phyloP scores from a whole-genome alignment of 2,113 vertebrate species.

The Entomyzon cyanotis region DNA sequence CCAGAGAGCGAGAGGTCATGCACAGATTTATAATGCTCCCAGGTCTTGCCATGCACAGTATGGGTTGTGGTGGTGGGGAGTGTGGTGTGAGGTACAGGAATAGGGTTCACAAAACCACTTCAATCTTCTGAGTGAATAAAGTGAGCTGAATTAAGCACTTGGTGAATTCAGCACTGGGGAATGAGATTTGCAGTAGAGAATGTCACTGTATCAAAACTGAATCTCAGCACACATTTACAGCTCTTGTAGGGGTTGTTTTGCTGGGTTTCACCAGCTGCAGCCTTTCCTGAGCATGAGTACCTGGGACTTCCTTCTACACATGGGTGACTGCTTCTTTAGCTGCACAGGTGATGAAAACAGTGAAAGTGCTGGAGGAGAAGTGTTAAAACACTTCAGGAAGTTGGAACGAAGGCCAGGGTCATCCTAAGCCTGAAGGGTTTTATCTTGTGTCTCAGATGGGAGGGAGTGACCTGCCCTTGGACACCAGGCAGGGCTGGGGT shows the following conservation, averaged over 20 bases:
- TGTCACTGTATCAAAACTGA: neutral
- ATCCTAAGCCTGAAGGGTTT: neutral
- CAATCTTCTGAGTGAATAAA: neutral
- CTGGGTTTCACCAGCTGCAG: neutral
- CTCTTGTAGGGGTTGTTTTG: neutral
- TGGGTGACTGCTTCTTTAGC: neutral
- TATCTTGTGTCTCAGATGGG: neutral
- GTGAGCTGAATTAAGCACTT: neutral
- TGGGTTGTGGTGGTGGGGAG: neutral
- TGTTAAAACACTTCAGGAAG: neutral
- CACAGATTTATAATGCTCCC: too few species aligned
- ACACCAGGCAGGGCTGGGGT: neutral
- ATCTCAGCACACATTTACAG: neutral
- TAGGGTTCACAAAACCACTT: neutral
- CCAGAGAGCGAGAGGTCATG: neutral
- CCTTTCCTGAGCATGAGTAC: neutral
- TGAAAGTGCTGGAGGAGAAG: neutral
- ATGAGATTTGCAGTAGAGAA: neutral
- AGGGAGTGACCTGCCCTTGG: neutral
- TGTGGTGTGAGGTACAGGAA: neutral
- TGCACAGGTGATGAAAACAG: neutral
- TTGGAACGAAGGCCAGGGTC: accelerated
- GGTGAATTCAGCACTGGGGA: neutral
- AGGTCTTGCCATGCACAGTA: neutral
- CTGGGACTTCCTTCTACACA: neutral